Conservation (phyloP, 2,797 vertebrate species). For the Pitangus sulphuratus region DNA sequence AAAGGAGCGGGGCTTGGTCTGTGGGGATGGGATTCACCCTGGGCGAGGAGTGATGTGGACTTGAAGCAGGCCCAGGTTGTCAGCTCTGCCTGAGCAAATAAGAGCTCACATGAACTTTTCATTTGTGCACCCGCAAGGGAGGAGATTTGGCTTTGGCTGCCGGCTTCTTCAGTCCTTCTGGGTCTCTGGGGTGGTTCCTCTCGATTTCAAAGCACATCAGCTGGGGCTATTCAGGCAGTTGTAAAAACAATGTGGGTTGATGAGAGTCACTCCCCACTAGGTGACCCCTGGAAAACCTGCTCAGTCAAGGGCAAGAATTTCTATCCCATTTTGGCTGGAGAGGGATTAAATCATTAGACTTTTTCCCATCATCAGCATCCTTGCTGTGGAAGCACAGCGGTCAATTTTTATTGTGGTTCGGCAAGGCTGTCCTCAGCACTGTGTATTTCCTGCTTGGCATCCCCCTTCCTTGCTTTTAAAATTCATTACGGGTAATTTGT, state of each 20-base stretch:
- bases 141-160: neutral
- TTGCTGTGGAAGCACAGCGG: neutral
- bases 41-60: neutral
- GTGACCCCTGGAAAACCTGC: constrained; percentile 35
- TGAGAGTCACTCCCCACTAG: neutral
- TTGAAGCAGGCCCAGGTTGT: neutral
- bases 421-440: neutral
- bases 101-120: neutral
- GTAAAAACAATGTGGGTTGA: constrained; percentile 31
- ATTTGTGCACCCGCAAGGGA: neutral
- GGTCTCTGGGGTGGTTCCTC: neutral
- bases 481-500: constrained; percentile 6
- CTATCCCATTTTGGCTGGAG: neutral
- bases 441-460: neutral
- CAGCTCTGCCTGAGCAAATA: neutral
- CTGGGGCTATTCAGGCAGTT: neutral
- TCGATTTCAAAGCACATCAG: neutral
- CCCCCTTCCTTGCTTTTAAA: neutral
- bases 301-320: neutral
- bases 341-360: neutral
- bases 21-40: neutral
- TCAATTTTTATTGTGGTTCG: neutral
- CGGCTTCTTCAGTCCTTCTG: neutral
- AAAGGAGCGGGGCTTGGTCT: neutral
- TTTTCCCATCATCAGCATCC: neutral